Evolutionary conservation across 1,140 invertebrate genomes (phyloP).

Genomic region (Heliconius eleuchia): DNA sequence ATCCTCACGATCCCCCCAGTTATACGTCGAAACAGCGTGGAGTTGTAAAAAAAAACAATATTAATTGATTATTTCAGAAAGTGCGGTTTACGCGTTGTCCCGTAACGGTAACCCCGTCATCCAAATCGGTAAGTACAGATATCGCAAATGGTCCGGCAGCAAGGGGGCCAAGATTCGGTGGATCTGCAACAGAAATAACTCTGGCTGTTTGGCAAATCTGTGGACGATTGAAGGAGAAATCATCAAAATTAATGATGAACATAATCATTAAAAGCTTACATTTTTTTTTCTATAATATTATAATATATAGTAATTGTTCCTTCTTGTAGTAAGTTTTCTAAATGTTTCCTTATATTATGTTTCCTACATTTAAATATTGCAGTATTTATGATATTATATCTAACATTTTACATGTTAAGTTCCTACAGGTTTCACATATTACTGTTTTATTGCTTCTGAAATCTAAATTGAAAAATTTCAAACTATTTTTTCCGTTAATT

Average conservation of each 20-base stretch:
- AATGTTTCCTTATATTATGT: no score
- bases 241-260: conserved; percentile 36
- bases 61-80: conserved; percentile 36
- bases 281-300: background rate
- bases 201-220: conserved; percentile 48
- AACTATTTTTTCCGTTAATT: no score
- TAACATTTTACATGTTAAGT: no score
- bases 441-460: no score
- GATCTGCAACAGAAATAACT: conserved; percentile 47
- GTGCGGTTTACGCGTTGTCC: conserved; percentile 32
- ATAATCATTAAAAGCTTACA: conserved; percentile 41
- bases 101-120: conserved; percentile 46
- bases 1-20: no score
- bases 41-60: background rate
- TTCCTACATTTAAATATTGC: no score
- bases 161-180: conserved; percentile 44
- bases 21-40: no score
- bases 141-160: conserved; percentile 52
- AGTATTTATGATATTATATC: no score
- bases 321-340: no score
- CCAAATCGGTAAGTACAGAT: conserved; percentile 48
- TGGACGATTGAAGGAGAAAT: conserved; percentile 45
- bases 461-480: no score
- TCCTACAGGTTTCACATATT: no score
- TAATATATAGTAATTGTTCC: no score